Evolutionary conservation across 1,140 invertebrate species (phyloP).

Genomic region (Dinoponera quadriceps): DNA sequence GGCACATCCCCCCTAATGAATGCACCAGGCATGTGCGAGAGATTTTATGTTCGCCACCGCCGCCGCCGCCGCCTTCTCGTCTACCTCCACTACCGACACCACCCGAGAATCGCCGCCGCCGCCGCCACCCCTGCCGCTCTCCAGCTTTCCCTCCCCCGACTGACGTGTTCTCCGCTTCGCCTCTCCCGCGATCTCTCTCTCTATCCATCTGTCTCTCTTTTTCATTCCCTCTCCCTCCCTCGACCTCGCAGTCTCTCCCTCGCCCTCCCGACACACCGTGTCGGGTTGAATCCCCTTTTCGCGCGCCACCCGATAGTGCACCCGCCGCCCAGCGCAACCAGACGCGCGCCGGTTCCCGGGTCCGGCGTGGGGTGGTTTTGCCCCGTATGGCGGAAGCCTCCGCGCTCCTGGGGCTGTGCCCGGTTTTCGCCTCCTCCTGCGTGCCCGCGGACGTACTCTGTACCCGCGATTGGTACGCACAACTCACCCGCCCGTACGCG

Average conservation of each 20-base stretch:
- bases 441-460: constrained; percentile 74
- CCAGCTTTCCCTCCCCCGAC: constrained; percentile 74
- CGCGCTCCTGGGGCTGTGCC: constrained; percentile 73
- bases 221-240: constrained; percentile 52
- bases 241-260: constrained; percentile 15
- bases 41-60: constrained; percentile 85
- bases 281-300: constrained; percentile 69
- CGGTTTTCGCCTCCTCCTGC: constrained; percentile 74
- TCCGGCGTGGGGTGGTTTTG: constrained; percentile 74
- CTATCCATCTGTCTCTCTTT: constrained; percentile 64
- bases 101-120: constrained; percentile 73
- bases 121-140: constrained; percentile 62
- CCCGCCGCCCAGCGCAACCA: constrained; percentile 67
- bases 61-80: constrained; percentile 76
- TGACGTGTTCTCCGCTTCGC: constrained; percentile 73
- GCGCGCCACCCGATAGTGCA: constrained; percentile 68
- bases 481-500: constrained; percentile 72
- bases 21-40: constrained; percentile 85
- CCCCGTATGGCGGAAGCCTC: constrained; percentile 69
- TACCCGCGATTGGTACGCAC: constrained; percentile 75
- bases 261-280: constrained; percentile 51
- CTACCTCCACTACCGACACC: constrained; percentile 70
- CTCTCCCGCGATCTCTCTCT: constrained; percentile 77
- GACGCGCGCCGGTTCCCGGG: constrained; percentile 72
- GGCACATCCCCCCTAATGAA: constrained; percentile 85